Base-by-base conservation (phyloP, 2,888 invertebrate genomes). In the Aphidoletes aphidimyza region DNA sequence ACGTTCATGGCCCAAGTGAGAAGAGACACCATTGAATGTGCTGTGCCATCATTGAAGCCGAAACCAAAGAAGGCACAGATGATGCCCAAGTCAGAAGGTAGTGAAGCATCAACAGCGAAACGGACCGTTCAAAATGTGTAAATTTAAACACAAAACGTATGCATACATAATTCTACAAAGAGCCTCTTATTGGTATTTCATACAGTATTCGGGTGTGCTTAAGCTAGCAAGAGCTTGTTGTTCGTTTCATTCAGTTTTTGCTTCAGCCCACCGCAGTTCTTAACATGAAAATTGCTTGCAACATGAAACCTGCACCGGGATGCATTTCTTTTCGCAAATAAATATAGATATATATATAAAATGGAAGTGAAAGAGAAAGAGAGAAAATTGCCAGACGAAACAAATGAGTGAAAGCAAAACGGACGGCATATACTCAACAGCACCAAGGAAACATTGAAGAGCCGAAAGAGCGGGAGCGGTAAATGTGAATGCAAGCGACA, bases 61-160 rank as follows among this genome's bases (percentile, higher is more conserved):
- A n/a, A n/a, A n/a, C n/a, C n/a, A n/a, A n/a, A n/a, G n/a, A n/a
- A n/a, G n/a, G 17, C 69, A 69, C 69, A 69, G 69, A 69, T 69
- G 69, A 69, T 69, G 69, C 69, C 69, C 26, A 54, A 69, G 69
- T 69, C 30, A 3, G 69, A 17, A 69, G 69, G 69, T 69, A 69
- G 69, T 69, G 69, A 69, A 30, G 69, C 69, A 69, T 69, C 69
- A 69, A 34, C 30, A 69, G 69, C 69, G 30, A 69, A 69, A 69
- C 69, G 69, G 69, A 69, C 69, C 69, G 14, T 69, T 69, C 69
- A 30, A 69, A 69, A 69, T 69, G 69, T 69, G 69, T 69, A 69
- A 69, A 69, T 69, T 69, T 69, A 69, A 69, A 69, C 69, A 69
- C 69, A 69, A 69, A 69, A 69, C 69, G 69, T 69, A 69, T 69